Percentiles rank a stretch among this genome's conserved stretches.
phyloP scores from a whole-genome alignment of 2,113 vertebrate species.

The Terrapene triunguis region DNA sequence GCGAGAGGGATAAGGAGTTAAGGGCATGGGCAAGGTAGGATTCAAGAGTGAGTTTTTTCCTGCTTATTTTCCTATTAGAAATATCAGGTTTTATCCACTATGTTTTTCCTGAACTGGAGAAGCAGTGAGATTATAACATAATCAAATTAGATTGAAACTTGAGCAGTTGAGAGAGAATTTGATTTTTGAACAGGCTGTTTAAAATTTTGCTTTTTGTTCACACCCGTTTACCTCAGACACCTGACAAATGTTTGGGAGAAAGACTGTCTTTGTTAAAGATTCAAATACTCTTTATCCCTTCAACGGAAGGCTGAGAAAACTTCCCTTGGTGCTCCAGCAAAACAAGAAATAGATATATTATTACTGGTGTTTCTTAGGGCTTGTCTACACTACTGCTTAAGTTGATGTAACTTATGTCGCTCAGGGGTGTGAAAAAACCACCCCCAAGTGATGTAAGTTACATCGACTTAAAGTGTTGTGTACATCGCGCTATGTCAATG shows the following conservation, averaged over 20 bases:
- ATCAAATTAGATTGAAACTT: not conserved
- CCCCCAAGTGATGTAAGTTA: no score
- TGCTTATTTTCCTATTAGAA: not conserved
- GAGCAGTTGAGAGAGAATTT: not conserved
- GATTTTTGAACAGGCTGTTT: not conserved
- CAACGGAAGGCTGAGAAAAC: not conserved
- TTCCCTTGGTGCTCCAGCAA: not conserved
- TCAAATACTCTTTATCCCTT: not conserved
- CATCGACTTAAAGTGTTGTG: no score
- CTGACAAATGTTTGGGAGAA: not conserved
- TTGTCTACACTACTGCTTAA: no score
- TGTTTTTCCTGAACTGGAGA: not conserved
- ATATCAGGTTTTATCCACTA: not conserved
- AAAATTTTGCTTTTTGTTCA: not conserved
- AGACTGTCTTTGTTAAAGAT: not conserved
- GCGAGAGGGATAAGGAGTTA: not conserved
- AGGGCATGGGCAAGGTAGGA: no score
- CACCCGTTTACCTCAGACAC: not conserved
- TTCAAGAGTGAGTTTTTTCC: not conserved
- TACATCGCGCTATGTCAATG: no score
- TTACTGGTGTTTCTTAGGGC: not conserved
- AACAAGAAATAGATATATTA: not conserved
- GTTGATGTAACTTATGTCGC: no score
- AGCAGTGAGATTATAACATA: not conserved
- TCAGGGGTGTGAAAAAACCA: no score